These are phyloP conservation scores for Mythimna impura DNA, from an alignment of 2,888 invertebrate genomes.

Conservation along the genomic window DNA sequence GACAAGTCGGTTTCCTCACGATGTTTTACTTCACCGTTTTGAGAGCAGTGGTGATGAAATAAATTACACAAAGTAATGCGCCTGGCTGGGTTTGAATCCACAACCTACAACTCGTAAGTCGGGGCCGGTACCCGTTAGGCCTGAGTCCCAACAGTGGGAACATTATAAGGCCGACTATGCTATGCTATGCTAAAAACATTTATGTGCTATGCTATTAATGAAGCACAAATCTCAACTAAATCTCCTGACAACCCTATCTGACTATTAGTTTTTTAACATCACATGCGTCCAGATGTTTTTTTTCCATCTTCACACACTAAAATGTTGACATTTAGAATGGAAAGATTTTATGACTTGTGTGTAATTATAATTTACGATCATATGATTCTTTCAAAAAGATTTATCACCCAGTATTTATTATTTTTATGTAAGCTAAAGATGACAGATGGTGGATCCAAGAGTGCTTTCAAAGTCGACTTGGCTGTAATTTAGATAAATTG, in stretches of 20 bases:
- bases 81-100: too few relatives aligned
- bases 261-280: constrained; percentile 35
- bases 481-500: constrained; percentile 58
- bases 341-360: constrained; percentile 57
- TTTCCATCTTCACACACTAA: constrained; percentile 42
- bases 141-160: too few relatives aligned
- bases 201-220: neutral
- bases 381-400: constrained; percentile 61
- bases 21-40: too few relatives aligned
- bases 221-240: neutral
- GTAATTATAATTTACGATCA: constrained; percentile 62
- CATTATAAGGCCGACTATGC: too few relatives aligned
- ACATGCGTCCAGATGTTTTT: constrained; percentile 56
- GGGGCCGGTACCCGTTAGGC: too few relatives aligned
- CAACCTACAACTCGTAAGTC: too few relatives aligned
- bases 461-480: constrained; percentile 46
- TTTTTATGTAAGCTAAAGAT: constrained; percentile 52
- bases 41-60: too few relatives aligned
- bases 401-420: constrained; percentile 57
- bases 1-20: too few relatives aligned
- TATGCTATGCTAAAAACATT: neutral
- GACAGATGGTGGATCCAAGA: constrained; percentile 50
- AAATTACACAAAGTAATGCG: too few relatives aligned
- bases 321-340: constrained; percentile 59
- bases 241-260: constrained; percentile 24